phyloP scores from a whole-genome alignment of 64 coral and sea anemone genomes.

The Anthopleura sola region DNA sequence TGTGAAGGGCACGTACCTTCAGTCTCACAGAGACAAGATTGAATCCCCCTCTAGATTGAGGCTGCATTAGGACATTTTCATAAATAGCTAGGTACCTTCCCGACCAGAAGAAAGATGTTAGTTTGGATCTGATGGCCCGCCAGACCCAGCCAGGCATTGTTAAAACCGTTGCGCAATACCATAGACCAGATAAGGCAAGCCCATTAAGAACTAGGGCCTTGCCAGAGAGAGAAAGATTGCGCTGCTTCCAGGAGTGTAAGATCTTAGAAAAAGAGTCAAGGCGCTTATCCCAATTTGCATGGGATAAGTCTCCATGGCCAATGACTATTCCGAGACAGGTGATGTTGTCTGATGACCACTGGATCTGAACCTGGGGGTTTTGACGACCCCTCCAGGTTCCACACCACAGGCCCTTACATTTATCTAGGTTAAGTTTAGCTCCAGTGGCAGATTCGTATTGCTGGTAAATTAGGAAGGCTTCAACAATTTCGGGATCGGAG shows the following conservation, averaged over 20 bases:
- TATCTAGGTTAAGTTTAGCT: background rate
- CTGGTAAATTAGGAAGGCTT: background rate
- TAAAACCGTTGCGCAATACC: constrained; percentile 21
- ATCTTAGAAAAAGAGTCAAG: background rate
- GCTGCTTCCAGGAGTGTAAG: background rate
- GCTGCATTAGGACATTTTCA: background rate
- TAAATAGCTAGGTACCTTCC: constrained; percentile 13
- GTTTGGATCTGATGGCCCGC: background rate
- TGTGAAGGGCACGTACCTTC: background rate
- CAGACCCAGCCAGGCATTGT: background rate
- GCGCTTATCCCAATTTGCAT: background rate
- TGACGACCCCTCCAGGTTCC: background rate
- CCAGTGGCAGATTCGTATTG: constrained; percentile 20
- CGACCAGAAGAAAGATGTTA: constrained; percentile 47
- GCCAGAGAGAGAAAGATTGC: background rate
- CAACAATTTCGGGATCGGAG: background rate
- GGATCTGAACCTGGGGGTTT: background rate
- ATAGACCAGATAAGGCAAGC: background rate
- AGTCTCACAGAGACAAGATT: background rate
- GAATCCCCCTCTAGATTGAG: constrained; percentile 14
- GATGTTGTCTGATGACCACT: background rate
- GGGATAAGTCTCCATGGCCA: background rate
- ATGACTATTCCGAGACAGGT: background rate
- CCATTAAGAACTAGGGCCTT: constrained; percentile 20
- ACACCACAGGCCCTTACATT: constrained; percentile 18